Percentiles rank a stretch among this genome's conserved stretches.
These are phyloP conservation scores for Microcaecilia unicolor DNA, from an alignment of 2,797 vertebrate genomes.

Conservation along the genomic window DNA sequence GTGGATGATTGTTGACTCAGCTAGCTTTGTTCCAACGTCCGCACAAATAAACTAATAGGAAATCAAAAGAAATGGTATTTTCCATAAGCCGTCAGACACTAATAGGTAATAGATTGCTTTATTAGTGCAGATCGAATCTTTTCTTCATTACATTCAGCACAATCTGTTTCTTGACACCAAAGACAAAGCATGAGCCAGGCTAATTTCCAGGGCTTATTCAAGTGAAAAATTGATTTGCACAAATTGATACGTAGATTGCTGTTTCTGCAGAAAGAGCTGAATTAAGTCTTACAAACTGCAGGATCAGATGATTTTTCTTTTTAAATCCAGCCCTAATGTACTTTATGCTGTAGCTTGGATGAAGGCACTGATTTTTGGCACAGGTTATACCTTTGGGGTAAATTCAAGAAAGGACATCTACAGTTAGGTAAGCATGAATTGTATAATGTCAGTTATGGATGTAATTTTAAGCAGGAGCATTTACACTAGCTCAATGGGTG, in stretches of 20 bases:
- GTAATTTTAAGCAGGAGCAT: no score
- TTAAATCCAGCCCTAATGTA: no score
- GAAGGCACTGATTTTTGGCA: no score
- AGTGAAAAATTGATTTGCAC: neutral
- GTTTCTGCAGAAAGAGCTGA: neutral
- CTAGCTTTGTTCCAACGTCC: slow-evolving; percentile 89
- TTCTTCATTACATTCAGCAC: slow-evolving; percentile 7
- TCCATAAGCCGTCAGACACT: slow-evolving; percentile 16
- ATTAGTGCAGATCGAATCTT: slow-evolving; percentile 19
- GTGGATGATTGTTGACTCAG: slow-evolving; percentile 94
- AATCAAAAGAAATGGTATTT: slow-evolving; percentile 34
- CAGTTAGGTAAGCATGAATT: no score
- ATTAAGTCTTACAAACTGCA: no score
- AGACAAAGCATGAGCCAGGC: slow-evolving; percentile 7
- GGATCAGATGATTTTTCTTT: no score
- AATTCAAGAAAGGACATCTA: no score
- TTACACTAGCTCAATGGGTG: no score
- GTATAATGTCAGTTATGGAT: no score
- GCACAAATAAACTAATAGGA: slow-evolving; percentile 88
- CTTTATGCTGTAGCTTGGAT: no score
- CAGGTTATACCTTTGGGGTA: no score
- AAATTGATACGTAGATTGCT: neutral
- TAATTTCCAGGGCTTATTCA: slow-evolving; percentile 11
- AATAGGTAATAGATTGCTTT: slow-evolving; percentile 23
- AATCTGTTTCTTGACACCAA: slow-evolving; percentile 5